Percentiles rank a stretch among this genome's conserved stretches.
Conservation (phyloP, 1,140 invertebrate species). For the Adelges cooleyi region DNA sequence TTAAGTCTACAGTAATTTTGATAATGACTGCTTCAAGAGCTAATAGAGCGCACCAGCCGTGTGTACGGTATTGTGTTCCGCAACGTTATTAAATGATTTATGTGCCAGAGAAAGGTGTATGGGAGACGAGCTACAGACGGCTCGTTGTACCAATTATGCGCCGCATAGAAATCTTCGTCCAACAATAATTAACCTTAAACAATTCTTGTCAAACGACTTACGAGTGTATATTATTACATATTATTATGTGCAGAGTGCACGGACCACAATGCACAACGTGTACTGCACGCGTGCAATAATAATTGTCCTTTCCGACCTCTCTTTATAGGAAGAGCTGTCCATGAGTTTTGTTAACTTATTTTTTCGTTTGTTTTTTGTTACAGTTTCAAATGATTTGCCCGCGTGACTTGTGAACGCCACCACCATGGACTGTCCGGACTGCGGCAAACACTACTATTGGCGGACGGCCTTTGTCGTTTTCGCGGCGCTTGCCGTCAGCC, state of each 20-base stretch:
- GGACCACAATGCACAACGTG: too few species aligned
- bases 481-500: background rate
- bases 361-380: background rate
- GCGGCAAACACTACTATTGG: too few species aligned
- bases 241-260: too few species aligned
- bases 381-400: conserved; percentile 23
- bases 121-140: background rate
- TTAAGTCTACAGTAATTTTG: too few species aligned
- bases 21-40: too few species aligned
- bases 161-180: too few species aligned
- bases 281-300: too few species aligned
- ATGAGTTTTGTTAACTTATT: background rate
- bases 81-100: conserved; percentile 14
- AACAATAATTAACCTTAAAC: too few species aligned
- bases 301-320: background rate
- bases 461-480: background rate
- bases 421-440: background rate
- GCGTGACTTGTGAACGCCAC: background rate
- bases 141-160: too few species aligned
- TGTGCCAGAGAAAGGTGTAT: conserved; percentile 14
- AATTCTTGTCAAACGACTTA: too few species aligned
- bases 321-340: too few species aligned
- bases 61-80: background rate
- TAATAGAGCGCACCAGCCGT: background rate
- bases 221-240: too few species aligned